Evolutionary conservation across 1,140 invertebrate species (phyloP).

Genomic region (Trichoplusia ni): DNA sequence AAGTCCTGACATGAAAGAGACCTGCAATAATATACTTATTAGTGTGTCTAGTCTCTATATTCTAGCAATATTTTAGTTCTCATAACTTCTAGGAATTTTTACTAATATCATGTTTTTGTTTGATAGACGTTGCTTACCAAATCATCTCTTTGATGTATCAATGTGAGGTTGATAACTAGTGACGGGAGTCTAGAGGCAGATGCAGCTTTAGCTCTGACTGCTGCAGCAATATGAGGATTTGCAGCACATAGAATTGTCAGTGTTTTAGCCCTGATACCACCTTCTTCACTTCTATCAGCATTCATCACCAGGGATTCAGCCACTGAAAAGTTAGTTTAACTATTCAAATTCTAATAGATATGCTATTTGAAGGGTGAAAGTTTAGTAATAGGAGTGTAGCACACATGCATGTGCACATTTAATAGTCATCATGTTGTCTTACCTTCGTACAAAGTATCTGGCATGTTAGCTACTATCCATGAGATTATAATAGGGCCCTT

Average conservation of each 20-base stretch:
- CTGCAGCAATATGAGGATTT: constrained; percentile 93
- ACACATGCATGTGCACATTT: too few species aligned
- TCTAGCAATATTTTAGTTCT: constrained; percentile 1
- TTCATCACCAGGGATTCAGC: constrained; percentile 92
- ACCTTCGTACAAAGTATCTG: constrained; percentile 96
- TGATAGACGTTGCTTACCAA: constrained; percentile 54
- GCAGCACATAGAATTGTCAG: constrained; percentile 92
- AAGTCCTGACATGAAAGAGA: constrained; percentile 95
- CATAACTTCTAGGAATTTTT: not conserved
- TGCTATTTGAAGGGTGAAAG: not conserved
- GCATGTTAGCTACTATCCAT: constrained; percentile 94
- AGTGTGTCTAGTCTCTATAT: too few species aligned
- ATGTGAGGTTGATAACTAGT: constrained; percentile 89
- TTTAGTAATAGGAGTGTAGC: too few species aligned
- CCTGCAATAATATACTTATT: constrained; percentile 62
- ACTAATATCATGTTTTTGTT: not conserved
- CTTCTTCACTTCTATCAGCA: constrained; percentile 94
- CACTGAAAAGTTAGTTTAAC: constrained; percentile 82
- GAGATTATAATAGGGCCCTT: constrained; percentile 95
- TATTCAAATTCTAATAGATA: not conserved
- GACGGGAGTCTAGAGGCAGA: constrained; percentile 95
- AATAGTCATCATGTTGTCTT: too few species aligned
- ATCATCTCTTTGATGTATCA: constrained; percentile 73
- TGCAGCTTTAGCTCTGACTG: constrained; percentile 92
- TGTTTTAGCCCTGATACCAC: constrained; percentile 82